A percentile compares a stretch with the other conserved stretches of the same genome.
Conservation (phyloP, 92 coral and sea anemone genomes). For the Epizoanthus stellaris region DNA sequence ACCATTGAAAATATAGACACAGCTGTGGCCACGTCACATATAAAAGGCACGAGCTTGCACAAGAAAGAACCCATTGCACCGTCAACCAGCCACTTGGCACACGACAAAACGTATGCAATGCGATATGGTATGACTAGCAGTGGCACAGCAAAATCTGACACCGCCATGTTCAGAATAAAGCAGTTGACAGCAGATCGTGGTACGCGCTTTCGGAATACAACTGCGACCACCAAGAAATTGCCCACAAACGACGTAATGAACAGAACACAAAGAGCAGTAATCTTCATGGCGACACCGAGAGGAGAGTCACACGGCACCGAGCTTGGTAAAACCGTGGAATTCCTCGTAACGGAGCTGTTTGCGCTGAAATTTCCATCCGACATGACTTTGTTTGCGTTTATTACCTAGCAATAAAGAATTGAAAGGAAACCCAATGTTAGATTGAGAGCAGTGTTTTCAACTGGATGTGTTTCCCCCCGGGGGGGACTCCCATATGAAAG, state of each 20-base stretch:
- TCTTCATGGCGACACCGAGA: neutral
- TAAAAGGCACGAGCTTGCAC: slow-evolving; percentile 17
- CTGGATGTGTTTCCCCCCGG: too few species aligned
- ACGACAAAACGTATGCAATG: slow-evolving; percentile 10
- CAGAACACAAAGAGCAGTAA: neutral
- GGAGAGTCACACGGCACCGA: neutral
- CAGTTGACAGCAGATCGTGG: slow-evolving; percentile 3
- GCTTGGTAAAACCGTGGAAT: neutral
- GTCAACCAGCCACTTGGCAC: slow-evolving; percentile 1
- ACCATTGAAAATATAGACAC: slow-evolving; percentile 22
- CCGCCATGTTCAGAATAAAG: slow-evolving; percentile 24
- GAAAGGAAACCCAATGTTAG: neutral
- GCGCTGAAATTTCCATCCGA: neutral
- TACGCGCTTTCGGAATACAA: neutral
- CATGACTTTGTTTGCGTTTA: neutral
- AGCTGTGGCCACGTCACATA: slow-evolving; percentile 24
- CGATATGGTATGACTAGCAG: neutral
- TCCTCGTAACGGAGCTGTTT: neutral
- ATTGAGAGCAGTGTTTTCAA: too few species aligned
- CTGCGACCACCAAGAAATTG: neutral
- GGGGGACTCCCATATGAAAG: too few species aligned
- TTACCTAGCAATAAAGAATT: neutral
- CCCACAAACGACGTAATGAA: neutral
- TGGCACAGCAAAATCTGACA: slow-evolving; percentile 12
- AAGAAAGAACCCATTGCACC: slow-evolving; percentile 13